A percentile compares a stretch with the other conserved stretches of the same genome.
Conservation (phyloP, 2,888 invertebrate species). For the Liposcelis brunnea region DNA sequence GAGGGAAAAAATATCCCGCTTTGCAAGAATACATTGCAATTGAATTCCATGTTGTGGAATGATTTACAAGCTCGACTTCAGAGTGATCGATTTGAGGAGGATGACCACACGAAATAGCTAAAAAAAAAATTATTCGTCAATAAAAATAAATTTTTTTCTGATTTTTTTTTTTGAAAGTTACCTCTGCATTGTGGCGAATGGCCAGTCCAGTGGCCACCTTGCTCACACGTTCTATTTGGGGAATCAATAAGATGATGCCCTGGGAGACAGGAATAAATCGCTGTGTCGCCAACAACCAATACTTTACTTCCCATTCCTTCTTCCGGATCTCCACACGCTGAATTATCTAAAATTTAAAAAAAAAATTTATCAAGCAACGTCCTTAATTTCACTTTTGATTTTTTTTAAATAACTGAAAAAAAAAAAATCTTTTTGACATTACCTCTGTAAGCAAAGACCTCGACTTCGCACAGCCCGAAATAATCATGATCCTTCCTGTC, state of each 20-base stretch:
- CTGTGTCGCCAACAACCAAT: constrained; percentile 12
- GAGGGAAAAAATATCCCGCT: too few species aligned
- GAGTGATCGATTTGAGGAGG: too few species aligned
- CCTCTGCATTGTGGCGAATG: constrained; percentile 18
- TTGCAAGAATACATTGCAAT: too few species aligned
- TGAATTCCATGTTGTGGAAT: too few species aligned
- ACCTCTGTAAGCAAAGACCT: constrained; percentile 22
- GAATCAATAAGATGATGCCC: constrained; percentile 18
- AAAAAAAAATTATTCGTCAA: too few species aligned
- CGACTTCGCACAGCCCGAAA: constrained; percentile 23
- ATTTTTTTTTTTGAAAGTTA: constrained; percentile 9
- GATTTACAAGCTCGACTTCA: too few species aligned
- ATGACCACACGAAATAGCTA: too few species aligned
- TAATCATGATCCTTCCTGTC: constrained; percentile 20
- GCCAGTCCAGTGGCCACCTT: constrained; percentile 18
- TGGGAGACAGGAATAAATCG: constrained; percentile 17
- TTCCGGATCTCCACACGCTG: constrained; percentile 20
- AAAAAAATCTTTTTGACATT: constrained; percentile 10
- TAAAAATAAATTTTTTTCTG: too few species aligned
- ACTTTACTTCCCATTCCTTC: constrained; percentile 16
- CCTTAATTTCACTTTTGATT: too few species aligned
- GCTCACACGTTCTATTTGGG: constrained; percentile 16
- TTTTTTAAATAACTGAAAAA: too few species aligned
- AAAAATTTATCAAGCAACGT: too few species aligned
- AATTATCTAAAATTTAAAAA: constrained; percentile 16